phyloP scores from a whole-genome alignment of 1,140 invertebrate genomes.

The Paramacrobiotus metropolitanus region DNA sequence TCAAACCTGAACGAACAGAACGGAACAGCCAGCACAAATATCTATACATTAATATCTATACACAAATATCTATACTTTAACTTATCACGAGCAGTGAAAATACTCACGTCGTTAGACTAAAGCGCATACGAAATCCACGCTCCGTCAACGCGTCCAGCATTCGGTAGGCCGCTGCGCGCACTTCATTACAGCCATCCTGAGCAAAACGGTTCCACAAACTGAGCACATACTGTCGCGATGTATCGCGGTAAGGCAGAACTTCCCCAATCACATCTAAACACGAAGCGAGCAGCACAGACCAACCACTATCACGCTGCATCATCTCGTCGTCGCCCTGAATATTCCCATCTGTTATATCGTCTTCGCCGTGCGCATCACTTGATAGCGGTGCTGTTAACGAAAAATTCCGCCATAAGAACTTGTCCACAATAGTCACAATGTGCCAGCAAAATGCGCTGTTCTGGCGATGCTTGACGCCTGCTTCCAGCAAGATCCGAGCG shows the following conservation, averaged over 20 bases:
- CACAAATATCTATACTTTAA: not conserved
- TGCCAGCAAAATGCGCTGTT: not conserved
- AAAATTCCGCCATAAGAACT: too few species aligned
- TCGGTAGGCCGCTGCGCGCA: not conserved
- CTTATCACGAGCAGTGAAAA: not conserved
- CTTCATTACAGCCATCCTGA: not conserved
- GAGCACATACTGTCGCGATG: not conserved
- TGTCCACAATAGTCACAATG: not conserved
- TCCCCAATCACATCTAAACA: not conserved
- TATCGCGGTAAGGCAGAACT: not conserved
- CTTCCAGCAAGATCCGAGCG: not conserved
- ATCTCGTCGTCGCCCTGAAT: not conserved
- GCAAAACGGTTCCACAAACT: not conserved
- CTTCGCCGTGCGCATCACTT: too few species aligned
- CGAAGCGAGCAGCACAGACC: not conserved
- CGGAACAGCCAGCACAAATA: not conserved
- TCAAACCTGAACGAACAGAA: not conserved
- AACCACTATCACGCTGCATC: not conserved
- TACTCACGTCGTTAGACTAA: too few species aligned
- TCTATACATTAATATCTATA: not conserved
- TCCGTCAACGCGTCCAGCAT: not conserved
- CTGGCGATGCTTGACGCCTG: not conserved
- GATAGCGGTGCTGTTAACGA: too few species aligned
- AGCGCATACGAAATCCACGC: not conserved
- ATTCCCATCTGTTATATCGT: too few species aligned